These are phyloP conservation scores for Sprattus sprattus DNA, from an alignment of 2,113 vertebrate genomes.

Conservation along the genomic window DNA sequence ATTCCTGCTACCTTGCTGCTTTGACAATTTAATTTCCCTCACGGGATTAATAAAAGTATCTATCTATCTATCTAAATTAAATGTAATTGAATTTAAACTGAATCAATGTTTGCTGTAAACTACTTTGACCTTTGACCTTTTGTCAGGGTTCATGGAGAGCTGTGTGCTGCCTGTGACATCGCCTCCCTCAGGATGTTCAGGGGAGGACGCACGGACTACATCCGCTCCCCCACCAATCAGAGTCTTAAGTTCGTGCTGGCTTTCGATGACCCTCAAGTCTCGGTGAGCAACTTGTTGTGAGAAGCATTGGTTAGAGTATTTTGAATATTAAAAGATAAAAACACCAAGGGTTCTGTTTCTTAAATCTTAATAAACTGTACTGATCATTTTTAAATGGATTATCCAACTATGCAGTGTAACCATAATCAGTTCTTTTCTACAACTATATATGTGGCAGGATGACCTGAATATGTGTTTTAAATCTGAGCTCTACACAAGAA, in stretches of 20 bases:
- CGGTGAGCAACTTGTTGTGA: constrained; percentile 59
- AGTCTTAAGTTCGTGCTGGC: constrained; percentile 69
- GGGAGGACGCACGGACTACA: constrained; percentile 74
- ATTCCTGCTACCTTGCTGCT: too few species aligned
- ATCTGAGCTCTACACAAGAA: background rate
- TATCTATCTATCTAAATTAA: too few species aligned
- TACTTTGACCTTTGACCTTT: background rate
- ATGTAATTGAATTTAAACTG: too few species aligned
- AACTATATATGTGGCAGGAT: background rate
- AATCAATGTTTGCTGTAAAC: too few species aligned
- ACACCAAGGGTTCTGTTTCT: background rate
- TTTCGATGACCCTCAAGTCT: constrained; percentile 61
- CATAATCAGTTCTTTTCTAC: background rate
- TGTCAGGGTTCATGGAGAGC: constrained; percentile 73
- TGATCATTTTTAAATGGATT: background rate
- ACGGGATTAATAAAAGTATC: too few species aligned
- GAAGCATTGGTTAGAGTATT: background rate
- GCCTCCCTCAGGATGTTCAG: constrained; percentile 76
- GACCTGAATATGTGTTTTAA: background rate
- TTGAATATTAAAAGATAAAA: background rate
- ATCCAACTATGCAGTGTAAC: background rate
- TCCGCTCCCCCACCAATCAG: constrained; percentile 76
- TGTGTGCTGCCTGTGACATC: constrained; percentile 73
- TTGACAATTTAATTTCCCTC: too few species aligned
- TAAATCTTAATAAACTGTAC: too few species aligned